Percentiles rank a stretch among this genome's conserved stretches.
Evolutionary conservation across 2,888 invertebrate genomes (phyloP).

Genomic region (Philereme transversata): DNA sequence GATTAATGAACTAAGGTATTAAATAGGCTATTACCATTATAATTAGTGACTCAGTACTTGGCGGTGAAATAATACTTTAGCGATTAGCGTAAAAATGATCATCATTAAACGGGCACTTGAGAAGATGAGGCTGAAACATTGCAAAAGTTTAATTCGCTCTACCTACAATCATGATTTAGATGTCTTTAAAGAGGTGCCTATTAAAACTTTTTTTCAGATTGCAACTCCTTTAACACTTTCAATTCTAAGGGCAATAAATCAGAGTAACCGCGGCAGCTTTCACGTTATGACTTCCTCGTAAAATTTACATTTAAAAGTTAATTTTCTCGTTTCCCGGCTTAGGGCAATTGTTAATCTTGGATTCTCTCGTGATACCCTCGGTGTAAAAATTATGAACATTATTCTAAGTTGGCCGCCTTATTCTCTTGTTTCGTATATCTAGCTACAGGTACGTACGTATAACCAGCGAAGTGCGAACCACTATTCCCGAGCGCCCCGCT

Average conservation of each 20-base stretch:
- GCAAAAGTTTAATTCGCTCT: constrained; percentile 68
- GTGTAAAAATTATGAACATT: constrained; percentile 65
- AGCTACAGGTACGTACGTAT: constrained; percentile 1
- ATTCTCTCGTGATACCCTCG: constrained; percentile 59
- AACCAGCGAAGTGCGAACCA: constrained; percentile 13
- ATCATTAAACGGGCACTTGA: constrained; percentile 71
- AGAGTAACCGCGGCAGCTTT: constrained; percentile 80
- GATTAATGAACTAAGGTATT: constrained; percentile 23
- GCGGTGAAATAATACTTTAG: constrained; percentile 58
- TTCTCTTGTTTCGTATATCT: constrained; percentile 28
- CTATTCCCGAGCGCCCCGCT: constrained; percentile 19
- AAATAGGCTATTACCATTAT: constrained; percentile 32
- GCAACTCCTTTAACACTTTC: constrained; percentile 83
- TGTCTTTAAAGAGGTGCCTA: constrained; percentile 81
- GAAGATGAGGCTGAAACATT: constrained; percentile 74
- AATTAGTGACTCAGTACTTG: constrained; percentile 37
- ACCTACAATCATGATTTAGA: constrained; percentile 78
- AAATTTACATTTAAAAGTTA: constrained; percentile 84
- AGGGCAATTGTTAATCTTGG: constrained; percentile 80
- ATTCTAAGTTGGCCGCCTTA: constrained; percentile 48
- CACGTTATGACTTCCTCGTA: constrained; percentile 82
- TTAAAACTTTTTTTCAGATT: constrained; percentile 84
- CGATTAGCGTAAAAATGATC: constrained; percentile 62
- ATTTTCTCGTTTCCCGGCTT: constrained; percentile 75
- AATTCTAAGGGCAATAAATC: constrained; percentile 81